Evolutionary conservation across 2,113 vertebrate genomes (phyloP), one percentile per base, ranked within the genome.

Genomic region (Tragelaphus buxtoni): DNA sequence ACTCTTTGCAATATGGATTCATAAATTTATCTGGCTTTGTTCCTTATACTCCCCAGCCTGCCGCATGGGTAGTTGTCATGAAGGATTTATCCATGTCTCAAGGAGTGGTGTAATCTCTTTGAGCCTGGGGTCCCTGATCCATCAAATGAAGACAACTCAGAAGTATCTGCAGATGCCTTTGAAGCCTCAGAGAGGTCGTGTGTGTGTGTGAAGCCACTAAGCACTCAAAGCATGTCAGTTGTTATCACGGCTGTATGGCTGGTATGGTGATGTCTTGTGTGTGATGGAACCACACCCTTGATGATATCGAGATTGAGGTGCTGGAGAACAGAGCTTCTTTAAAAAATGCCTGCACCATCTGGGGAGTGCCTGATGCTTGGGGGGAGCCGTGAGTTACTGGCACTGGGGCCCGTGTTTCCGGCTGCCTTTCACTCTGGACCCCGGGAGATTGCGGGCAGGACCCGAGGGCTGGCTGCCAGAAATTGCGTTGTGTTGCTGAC

Each of bases 91-190:
- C 24, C 30, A 9, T 49, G 3, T 53, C 16, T 51, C 35, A 0
- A 0, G 9, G 83, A 63, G 17, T 28, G 16, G 20, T 12, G 63
- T 4, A 0, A 6, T 63, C 53, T 63, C 28, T 39, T 60, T 17
- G 82, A 88, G 32, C 42, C 20, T 22, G 9, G 0, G 28, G 26
- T 35, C 77, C 56, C 13, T 63, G 4, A 60, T 5, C 16, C 22
- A 5, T 55, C 39, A 42, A 9, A 51, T 4, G 12, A 86, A 17
- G 42, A 2, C 9, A 30, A 0, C 16, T 0, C 9, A 5, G 35
- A 26, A 7, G 1, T 2, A 9, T 56, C 63, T 8, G 0, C 2
- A 11, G 82, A 53, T 5, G 10, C 51, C 56, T 90, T 9, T 4
- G 8, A 2, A 3, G 7, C 1, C 51, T 17, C 16, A 17, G 35